Base-by-base conservation (phyloP, 2,113 vertebrate species). In the Carassius auratus region DNA sequence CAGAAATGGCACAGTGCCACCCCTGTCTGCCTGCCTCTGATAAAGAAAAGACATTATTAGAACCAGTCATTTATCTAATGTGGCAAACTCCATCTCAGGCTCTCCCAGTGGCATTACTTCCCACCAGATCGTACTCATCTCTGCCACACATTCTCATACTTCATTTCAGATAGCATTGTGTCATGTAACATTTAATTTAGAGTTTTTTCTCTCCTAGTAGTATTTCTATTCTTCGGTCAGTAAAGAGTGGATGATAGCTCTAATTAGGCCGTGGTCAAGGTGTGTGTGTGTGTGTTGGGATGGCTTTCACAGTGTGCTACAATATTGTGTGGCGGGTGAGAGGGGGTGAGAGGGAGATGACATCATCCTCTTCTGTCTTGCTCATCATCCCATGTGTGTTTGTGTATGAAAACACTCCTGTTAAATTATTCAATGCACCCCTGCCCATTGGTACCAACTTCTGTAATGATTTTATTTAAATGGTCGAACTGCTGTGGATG, bases 341-440 rank as follows among this genome's bases (percentile, higher is more conserved):
- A 57, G 19, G 66, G 12, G 21, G 13, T 83, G 8, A 81, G 42
- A 57, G 19, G 66, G 61, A 76, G 81, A 86, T 88, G 87, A 89
- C 85, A 74, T 87, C 83, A 78, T 85, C 74, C 42, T 77, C 66
- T 57, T 73, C 59, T 3, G 38, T 15, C 21, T 62, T 78, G 75
- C 64, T 64, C 85, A 82, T 64, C 62, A 83, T 87, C 71, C 82
- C 78, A 48, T 85, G 57, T 52, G 42, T 87, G 57, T 74, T 85
- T 83, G 75, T 83, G 64, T 69, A 76, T 61, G 30, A 86, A 86
- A 80, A 73, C 73, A 83, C 68, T 78, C 42, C 83, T 83, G 66
- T 83, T 89, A n/a, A 89, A 85, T 89, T 87, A 89, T 87, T 89
- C 79, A 87, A n/a, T 57, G 76, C 55, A 69, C 36, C 64, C n/a